Base-by-base conservation (phyloP, 1,140 invertebrate genomes). In the Spodoptera litura region DNA sequence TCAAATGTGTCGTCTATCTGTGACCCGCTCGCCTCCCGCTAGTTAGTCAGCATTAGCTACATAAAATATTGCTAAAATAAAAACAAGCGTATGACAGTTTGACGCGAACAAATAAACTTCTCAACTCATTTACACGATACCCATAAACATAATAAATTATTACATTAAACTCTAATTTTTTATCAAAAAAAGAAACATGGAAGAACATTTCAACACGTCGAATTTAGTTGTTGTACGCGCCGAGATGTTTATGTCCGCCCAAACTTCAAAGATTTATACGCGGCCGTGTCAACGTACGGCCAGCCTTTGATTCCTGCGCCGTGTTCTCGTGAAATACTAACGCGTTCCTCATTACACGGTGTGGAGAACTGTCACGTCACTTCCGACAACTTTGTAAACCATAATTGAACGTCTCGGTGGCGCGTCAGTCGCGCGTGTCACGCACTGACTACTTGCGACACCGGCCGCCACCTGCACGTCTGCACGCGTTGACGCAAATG, bases 131-230 rank as follows among this genome's bases (percentile, higher is more conserved):
- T 35, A 68, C 52, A 66, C 52, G 61, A 12, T 49, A 15, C 52
- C 31, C 53, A 58, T 77, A 77, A 77, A 77, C 35, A 52, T 25
- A 77, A 77, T 77, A 68, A 77, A 77, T 77, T 68, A 68, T 68
- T 66, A 68, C 49, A 68, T 77, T 49, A 77, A 56, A 77, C 6
- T 44, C 25, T 15, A 25, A 38, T 77, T 77, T 77, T 68, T 68
- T 68, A 58, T 64, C 27, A 13, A 38, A 53, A 53, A 52, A 68
- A 68, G 52, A 77, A 68, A 44, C 56, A 68, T 66, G 20, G 9
- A 38, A 25, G 53, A 56, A 70, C 27, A 44, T 72, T 72, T 72
- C 61, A 77, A 56, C 61, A 68, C 59, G 35, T 68, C 62, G 27
- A 55, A 68, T 77, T 68, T 56, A 55, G 51, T 77, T 77, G 58